Base-by-base conservation (phyloP, 1,140 invertebrate species). In the Achroia grisella region DNA sequence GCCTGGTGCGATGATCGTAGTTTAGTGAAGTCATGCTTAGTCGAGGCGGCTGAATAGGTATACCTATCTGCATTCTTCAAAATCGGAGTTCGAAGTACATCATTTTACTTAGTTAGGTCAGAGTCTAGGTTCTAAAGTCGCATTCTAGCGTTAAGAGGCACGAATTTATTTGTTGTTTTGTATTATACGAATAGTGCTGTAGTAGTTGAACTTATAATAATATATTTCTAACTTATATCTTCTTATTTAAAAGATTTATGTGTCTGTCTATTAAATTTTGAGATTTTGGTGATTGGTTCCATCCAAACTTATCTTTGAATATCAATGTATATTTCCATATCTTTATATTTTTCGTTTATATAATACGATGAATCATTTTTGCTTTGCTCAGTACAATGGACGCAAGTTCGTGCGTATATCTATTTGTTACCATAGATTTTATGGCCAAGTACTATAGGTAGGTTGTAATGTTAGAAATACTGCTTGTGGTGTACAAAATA, bases 141-240 rank as follows among this genome's bases (percentile, higher is more conserved):
- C 70, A 71, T 77, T 75, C 42, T 81, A 81, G 75, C 48, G 54
- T 28, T 83, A 83, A 79, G 70, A 63, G 65, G 79, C 79, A 83
- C 79, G 79, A 83, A 83, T 83, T 83, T 83, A 83, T 81, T 83
- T 83, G 75, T 81, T 84, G 68, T 68, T 81, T 81, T 84, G 67
- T 81, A 74, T 71, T 66, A 75, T 73, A 67, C 52, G 61, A 66
- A 68, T 77, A 79, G 65, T 65, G 66, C 64, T 56, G 60, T 78
- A 79, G 60, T 78, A 79, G 65, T 67, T 69, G 55, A 73, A 79
- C 66, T 73, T 72, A 68, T 63, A 62, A 61, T 79, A 76, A 76
- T 75, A 71, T 83, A 80, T 77, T 71, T 73, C 61, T 71, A 51
- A 65, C 69, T 63, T 65, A 65, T 37, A 37, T 37, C 10, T 37